Evolutionary conservation across 1,140 invertebrate genomes (phyloP), one percentile per base, ranked within the genome.

Genomic region (Bombus superbus): DNA sequence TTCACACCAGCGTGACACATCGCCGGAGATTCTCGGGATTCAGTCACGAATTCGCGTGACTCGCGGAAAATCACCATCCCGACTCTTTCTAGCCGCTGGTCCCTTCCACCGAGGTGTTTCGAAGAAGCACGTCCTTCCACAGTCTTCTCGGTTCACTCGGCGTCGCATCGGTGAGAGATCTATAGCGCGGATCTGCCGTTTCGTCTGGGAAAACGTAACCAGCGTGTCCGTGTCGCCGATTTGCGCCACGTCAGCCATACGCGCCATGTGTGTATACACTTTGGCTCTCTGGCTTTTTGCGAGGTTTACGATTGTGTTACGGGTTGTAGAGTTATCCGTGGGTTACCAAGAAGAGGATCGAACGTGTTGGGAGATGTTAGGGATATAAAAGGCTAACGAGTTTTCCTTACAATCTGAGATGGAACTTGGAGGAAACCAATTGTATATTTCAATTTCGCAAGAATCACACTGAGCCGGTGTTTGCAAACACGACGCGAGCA

Each of bases 31-130:
- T 89, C 91, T 79, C 78, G 87, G 80, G 86, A 92, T 91, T 86
- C 86, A 78, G 92, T 93, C 92, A 93, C 92, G 92, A 92, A 92
- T 93, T 93, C 87, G 91, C 91, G 92, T 93, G 92, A 93, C 88
- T 88, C 88, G 87, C 87, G 87, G 88, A 91, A 91, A 91, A 91
- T 91, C 90, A 90, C 78, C 85, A 71, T 73, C 83, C 66, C 66
- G 71, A 88, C 72, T 53, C 66, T 78, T 69, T 75, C 78, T 72
- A 22, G 5, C 15, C 68, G 8, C 15, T 13, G 38, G 32, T 32
- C 28, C 38, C 22, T 44, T 57, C 66, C n/a, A 18, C 32, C 32
- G 42, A 22, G 25, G 0, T 28, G 69, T 40, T 73, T 86, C 68
- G 57, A 74, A 9, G 15, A 62, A n/a, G 28, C 59, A n/a, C 11